A percentile compares a stretch with the other conserved stretches of the same genome.
Evolutionary conservation across 2,113 vertebrate genomes (phyloP).

Genomic region (Polypterus senegalus): DNA sequence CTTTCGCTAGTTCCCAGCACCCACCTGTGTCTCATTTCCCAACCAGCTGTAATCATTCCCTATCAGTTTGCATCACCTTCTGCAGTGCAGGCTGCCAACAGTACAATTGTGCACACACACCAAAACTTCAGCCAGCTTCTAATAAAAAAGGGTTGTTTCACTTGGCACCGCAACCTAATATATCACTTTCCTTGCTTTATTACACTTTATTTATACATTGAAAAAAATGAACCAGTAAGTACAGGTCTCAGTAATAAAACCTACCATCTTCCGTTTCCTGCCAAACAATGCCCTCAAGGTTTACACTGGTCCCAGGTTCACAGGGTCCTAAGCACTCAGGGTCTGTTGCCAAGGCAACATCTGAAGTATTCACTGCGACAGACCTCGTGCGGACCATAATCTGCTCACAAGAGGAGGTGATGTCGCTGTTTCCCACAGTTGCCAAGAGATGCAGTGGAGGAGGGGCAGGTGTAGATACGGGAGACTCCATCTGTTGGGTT

Average conservation of each 20-base stretch:
- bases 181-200: too few relatives aligned
- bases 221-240: too few relatives aligned
- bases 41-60: too few relatives aligned
- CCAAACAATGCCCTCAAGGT: conserved; percentile 97
- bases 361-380: conserved; percentile 88
- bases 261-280: conserved; percentile 96
- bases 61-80: too few relatives aligned
- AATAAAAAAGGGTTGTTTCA: too few relatives aligned
- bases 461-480: conserved; percentile 80
- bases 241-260: conserved; percentile 19
- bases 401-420: conserved; percentile 92
- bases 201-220: too few relatives aligned
- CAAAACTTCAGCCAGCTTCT: too few relatives aligned
- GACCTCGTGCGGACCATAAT: conserved; percentile 98
- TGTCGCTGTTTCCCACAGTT: conserved; percentile 75
- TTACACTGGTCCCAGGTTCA: conserved; percentile 93
- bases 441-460: conserved; percentile 84
- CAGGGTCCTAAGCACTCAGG: conserved; percentile 94
- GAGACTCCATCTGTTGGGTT: conserved; percentile 82
- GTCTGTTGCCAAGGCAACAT: conserved; percentile 86
- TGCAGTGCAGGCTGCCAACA: too few relatives aligned
- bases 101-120: too few relatives aligned
- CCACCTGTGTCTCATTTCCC: too few relatives aligned
- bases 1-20: too few relatives aligned
- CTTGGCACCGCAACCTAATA: too few relatives aligned